Base-by-base conservation (phyloP, 2,113 vertebrate species). In the Hucho hucho region DNA sequence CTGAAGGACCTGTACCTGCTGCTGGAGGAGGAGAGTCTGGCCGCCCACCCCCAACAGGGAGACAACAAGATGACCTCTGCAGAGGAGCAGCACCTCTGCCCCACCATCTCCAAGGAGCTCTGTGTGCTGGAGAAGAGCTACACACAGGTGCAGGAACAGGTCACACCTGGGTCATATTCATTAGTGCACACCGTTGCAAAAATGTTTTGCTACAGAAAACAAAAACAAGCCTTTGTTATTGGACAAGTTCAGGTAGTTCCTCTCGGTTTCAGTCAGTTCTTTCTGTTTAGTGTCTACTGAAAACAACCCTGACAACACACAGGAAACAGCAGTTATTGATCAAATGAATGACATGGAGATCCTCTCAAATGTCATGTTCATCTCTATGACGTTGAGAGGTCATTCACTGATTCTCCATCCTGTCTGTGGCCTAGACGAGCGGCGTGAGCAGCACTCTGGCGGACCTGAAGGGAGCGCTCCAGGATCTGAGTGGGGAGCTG, bases 1-100 rank as follows among this genome's bases (percentile, higher is more conserved):
- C 93, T 98, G 89, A 98, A 98, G 89, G 98, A 98, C 78, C 92
- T 99, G 59, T 97, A 95, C 84, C 86, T 98, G 87, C 91, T 98
- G 49, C 86, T 98, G 82, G 96, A 98, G 79, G 96, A 98, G 75
- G 96, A 99, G 70, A 96, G 96, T 77, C 81, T 97, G 9, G 73
- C 93, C 3, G 85, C 94, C 0, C 95, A 95, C 87, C 37, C 37
- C 9, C 9, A 12, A 9, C 94, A 95, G 77, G 80, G 92, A 0
- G 96, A 97, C 73, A 95, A 95, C 81, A 97, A 95, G 89, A 93
- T 86, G 2, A 91, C 90, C 5, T 63, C 83, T 0, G 88, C 95
- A 46, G 96, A 96, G 0, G 64, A 89, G 73, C 94, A 94, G 84
- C 93, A 93, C 3, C 92, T 92, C 72, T 96, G 93, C 86, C 93